Evolutionary conservation across 2,888 invertebrate species (phyloP).

Genomic region (Drosophila fulvimacula): DNA sequence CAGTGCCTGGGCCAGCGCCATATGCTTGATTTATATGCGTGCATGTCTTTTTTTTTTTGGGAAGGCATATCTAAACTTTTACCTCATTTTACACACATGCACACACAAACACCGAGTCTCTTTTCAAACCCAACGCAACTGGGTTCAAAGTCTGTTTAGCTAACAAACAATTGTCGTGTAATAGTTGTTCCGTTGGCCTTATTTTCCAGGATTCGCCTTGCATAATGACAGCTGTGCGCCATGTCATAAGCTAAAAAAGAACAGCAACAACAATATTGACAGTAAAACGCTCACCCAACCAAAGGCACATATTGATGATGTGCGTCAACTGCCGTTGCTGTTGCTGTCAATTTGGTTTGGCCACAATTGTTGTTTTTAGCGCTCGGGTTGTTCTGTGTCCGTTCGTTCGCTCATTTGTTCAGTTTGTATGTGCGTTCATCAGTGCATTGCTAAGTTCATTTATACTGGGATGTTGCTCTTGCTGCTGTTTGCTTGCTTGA

Average conservation of each 20-base stretch:
- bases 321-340: conserved; percentile 65
- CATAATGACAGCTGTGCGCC: conserved; percentile 73
- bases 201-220: conserved; percentile 44
- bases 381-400: conserved; percentile 19
- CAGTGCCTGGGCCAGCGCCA: conserved; percentile 22
- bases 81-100: conserved; percentile 30
- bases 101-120: neutral
- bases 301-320: conserved; percentile 70
- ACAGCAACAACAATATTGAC: conserved; percentile 23
- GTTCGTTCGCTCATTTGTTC: conserved; percentile 35
- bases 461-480: conserved; percentile 22
- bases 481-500: conserved; percentile 55
- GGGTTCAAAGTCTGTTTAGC: conserved; percentile 25
- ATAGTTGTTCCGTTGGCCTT: conserved; percentile 58
- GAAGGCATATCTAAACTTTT: conserved; percentile 24
- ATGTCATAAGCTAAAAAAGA: conserved; percentile 63
- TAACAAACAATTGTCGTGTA: conserved; percentile 57
- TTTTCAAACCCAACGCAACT: neutral
- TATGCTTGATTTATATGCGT: conserved; percentile 59
- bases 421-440: conserved; percentile 48
- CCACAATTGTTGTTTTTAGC: conserved; percentile 50
- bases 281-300: conserved; percentile 11
- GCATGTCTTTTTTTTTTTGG: conserved; percentile 23
- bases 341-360: conserved; percentile 68
- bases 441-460: conserved; percentile 52